Evolutionary conservation across 2,797 vertebrate species (phyloP), one percentile per base, ranked within the genome.

Genomic region (Benthosema pterotum): DNA sequence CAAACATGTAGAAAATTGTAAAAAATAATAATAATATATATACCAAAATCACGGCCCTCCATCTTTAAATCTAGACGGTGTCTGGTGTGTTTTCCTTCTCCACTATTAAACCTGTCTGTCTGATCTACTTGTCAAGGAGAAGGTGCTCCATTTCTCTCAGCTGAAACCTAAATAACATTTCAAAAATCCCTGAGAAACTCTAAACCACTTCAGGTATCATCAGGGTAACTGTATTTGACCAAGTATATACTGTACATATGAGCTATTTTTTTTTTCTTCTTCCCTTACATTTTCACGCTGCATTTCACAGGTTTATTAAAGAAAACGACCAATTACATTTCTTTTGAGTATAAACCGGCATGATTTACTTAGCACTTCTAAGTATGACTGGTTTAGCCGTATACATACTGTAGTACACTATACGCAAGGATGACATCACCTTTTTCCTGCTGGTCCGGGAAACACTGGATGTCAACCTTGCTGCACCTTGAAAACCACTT

Each of bases 401-500:
- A 72, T 60, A 3, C 2, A n/a, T n/a, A n/a, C 62, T 63, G 9
- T 19, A 32, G 28, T 9, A 38, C 32, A 55, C 57, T 70, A n/a
- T n/a, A n/a, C 55, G 46, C 43, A 13, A 60, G 46, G 60, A 49
- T 47, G 55, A 72, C 63, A 65, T 61, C 64, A 52, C 49, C 59
- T 60, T 67, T n/a, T 73, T 92, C 92, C 92, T 90, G 93, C 92
- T 78, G 92, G 92, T 69, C 84, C 91, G 46, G 92, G 91, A 93
- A n/a, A 83, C 70, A 28, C 58, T 50, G 74, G 58, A 46, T 13
- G 32, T 77, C 64, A 22, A 1, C 8, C 52, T 47, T 55, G 0
- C 67, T 25, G 71, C 69, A 81, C 70, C 59, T 80, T 79, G 42
- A 57, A 18, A 53, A 38, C 46, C 19, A 61, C 25, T 61, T 77